A percentile compares a stretch with the other conserved stretches of the same genome.
Conservation (phyloP, 2,797 vertebrate genomes). For the Rhyacichthys aspro region DNA sequence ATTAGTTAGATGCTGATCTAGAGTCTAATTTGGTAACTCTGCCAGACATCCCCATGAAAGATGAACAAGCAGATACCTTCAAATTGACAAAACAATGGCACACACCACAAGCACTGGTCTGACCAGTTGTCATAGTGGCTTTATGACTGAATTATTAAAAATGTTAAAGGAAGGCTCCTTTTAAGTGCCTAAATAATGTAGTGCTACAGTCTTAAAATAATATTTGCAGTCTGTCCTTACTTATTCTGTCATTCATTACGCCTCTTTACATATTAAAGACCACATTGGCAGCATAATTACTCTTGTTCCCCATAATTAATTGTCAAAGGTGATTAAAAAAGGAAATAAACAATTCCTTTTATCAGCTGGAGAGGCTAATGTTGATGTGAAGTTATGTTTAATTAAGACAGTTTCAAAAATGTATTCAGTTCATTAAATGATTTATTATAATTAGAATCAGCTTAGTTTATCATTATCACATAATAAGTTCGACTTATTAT, state of each 20-base stretch:
- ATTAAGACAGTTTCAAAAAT: no score
- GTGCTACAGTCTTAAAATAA: slow-evolving; percentile 8
- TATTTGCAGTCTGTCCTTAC: background rate
- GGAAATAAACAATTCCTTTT: background rate
- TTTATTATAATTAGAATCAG: no score
- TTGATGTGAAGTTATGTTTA: no score
- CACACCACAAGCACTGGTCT: background rate
- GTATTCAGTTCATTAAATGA: no score
- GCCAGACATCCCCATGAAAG: slow-evolving; percentile 49
- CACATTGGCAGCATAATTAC: background rate
- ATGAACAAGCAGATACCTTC: slow-evolving; percentile 51
- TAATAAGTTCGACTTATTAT: background rate
- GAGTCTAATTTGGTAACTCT: slow-evolving; percentile 32
- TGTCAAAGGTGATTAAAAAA: slow-evolving; percentile 1
- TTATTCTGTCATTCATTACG: background rate
- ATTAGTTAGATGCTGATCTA: slow-evolving; percentile 1
- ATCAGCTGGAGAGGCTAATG: background rate
- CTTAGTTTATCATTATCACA: background rate
- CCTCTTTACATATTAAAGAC: background rate
- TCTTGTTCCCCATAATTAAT: slow-evolving; percentile 5
- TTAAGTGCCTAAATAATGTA: slow-evolving; percentile 37
- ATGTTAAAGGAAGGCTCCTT: background rate
- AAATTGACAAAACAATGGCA: slow-evolving; percentile 25
- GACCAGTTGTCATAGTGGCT: background rate
- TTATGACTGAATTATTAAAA: slow-evolving; percentile 50